Base-by-base conservation (phyloP, 2,797 vertebrate species). In the Gouania willdenowi region DNA sequence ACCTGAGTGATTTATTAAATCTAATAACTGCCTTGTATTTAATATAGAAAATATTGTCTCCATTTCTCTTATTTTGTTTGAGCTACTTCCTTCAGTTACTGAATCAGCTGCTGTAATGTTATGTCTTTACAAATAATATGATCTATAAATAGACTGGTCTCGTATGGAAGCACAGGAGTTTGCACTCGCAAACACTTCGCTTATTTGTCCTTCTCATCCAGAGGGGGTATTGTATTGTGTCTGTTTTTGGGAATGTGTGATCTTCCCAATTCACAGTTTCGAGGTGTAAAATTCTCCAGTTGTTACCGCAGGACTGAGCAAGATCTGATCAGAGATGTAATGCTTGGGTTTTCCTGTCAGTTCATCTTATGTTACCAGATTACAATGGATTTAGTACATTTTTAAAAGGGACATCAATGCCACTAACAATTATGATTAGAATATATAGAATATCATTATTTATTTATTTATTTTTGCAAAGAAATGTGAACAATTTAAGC, bases 211-310 rank as follows among this genome's bases (percentile, higher is more conserved):
- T 30, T 15, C 31, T 18, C 24, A 21, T 50, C 34, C 26, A 25
- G 3, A 64, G 2, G 15, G 6, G 30, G 24, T 6, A 22, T 22
- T 30, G 24, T 6, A 22, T 22, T 2, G 0, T 26, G 8, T 35
- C 18, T 31, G 12, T 26, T 40, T 40, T 3, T 52, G 26, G 38
- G 2, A 21, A 47, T 35, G 55, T 71, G 55, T 53, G 38, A 60
- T 30, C 66, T 70, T 56, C 20, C 30, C 51, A 69, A 69, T 74
- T 72, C 10, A 55, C 74, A 70, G 36, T 5, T 76, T 41, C 18
- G 5, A 22, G 28, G 21, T 40, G 10, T 2, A 33, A n/a, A 44
- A 52, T 26, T 66, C 63, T 57, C 44, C 30, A 16, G 23, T 39
- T 37, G 36, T 16, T 41, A 4, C 36, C 8, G 48, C 39, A 36